phyloP scores from a whole-genome alignment of 2,797 vertebrate genomes.

The Epinephelus awoara region DNA sequence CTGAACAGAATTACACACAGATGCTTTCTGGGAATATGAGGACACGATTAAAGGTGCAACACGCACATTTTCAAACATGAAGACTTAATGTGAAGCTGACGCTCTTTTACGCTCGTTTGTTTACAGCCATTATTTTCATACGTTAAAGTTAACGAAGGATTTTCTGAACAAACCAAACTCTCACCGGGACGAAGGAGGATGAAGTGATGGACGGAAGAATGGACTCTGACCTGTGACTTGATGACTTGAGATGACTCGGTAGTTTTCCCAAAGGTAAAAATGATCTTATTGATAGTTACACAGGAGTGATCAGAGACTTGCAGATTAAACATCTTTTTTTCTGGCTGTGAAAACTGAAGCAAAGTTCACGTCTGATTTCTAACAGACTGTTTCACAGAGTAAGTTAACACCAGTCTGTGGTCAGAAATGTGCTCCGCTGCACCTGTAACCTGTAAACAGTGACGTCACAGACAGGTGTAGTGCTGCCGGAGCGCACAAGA shows the following conservation, averaged over 20 bases:
- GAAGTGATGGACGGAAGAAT: neutral
- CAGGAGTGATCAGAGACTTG: too few relatives aligned
- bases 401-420: too few relatives aligned
- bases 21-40: constrained; percentile 22
- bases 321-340: too few relatives aligned
- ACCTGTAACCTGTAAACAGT: too few relatives aligned
- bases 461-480: too few relatives aligned
- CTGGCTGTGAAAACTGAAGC: too few relatives aligned
- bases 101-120: constrained; percentile 1
- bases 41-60: constrained; percentile 3
- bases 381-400: too few relatives aligned
- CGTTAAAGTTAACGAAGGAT: neutral
- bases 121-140: constrained; percentile 7
- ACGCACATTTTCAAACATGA: neutral
- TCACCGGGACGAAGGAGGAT: neutral
- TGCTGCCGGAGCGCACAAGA: too few relatives aligned
- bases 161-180: constrained; percentile 22
- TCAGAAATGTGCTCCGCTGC: too few relatives aligned
- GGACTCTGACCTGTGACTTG: neutral
- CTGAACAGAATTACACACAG: neutral
- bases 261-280: neutral
- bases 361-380: too few relatives aligned
- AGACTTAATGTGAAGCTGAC: neutral
- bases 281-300: too few relatives aligned
- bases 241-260: neutral